Base-by-base conservation (phyloP, 92 coral and sea anemone species). In the Parazoanthus atlanticus region DNA sequence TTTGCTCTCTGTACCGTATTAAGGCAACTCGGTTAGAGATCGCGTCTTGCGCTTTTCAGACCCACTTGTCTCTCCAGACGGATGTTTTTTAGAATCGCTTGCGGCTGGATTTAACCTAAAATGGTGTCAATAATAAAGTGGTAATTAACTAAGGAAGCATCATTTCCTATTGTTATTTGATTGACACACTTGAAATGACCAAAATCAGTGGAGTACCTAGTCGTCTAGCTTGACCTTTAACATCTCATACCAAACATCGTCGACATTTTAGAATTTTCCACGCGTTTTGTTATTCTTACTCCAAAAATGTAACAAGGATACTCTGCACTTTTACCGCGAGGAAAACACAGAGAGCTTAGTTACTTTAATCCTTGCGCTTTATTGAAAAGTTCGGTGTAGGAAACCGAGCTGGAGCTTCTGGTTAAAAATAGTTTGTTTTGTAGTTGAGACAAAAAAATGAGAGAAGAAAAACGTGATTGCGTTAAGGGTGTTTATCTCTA, bases 51-150 rank as follows among this genome's bases (percentile, higher is more conserved):
- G 52, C 58, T 70, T 84, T 84, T 71, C 84, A 56, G 74, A 69
- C 87, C 87, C 25, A 84, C 87, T 84, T 52, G 78, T 84, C 64
- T 84, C 52, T 5, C 78, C 87, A 84, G 87, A 84, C 87, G 87
- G 77, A 69, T 71, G 84, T 80, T 80, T 80, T 52, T 56, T 49
- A 31, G 25, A 74, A 84, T 84, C 54, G 87, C 87, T 84, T 23
- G 78, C 87, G 87, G 87, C 87, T 84, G 78, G 87, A 47, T 84
- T 84, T 84, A 84, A 84, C 74, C 87, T 84, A 74, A 84, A 84
- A 84, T 71, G 76, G 52, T 84, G 87, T 84, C 87, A 84, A 84
- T 70, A 84, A 67, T 84, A 84, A 65, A 29, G 87, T 38, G 87
- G 79, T 84, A 84, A 84, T 84, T 84, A 84, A 84, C 87, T 47